Evolutionary conservation across 2,888 invertebrate genomes (phyloP).

Genomic region (Dolichomitus sp.): DNA sequence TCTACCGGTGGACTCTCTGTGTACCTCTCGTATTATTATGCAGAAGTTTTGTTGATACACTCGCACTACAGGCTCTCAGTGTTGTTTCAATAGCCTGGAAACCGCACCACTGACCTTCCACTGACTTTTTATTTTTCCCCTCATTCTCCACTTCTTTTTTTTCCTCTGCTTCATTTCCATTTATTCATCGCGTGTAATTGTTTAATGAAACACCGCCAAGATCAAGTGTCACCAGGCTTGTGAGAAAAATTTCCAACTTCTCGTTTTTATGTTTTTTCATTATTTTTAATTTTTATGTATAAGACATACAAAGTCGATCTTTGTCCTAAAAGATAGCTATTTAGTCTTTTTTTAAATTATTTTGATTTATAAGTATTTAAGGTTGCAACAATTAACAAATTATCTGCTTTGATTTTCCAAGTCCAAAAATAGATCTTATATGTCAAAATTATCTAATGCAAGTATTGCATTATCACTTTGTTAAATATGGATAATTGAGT

Average conservation of each 20-base stretch:
- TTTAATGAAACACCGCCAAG: slow-evolving; percentile 29
- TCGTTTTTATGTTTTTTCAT: not conserved
- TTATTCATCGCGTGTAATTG: slow-evolving; percentile 47
- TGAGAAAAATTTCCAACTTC: slow-evolving; percentile 23
- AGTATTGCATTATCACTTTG: too few relatives aligned
- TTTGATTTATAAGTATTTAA: too few relatives aligned
- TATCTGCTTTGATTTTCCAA: too few relatives aligned
- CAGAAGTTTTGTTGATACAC: slow-evolving; percentile 31
- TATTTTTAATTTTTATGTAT: too few relatives aligned
- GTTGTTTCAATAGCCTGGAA: slow-evolving; percentile 37
- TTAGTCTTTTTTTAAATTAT: too few relatives aligned
- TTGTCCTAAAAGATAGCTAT: too few relatives aligned
- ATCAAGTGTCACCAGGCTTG: slow-evolving; percentile 22
- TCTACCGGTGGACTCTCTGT: slow-evolving; percentile 12
- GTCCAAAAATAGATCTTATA: too few relatives aligned
- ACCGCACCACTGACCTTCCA: slow-evolving; percentile 34
- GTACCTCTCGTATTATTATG: slow-evolving; percentile 29
- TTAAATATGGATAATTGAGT: too few relatives aligned
- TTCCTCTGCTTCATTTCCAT: slow-evolving; percentile 21
- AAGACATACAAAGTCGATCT: too few relatives aligned
- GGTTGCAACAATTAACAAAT: too few relatives aligned
- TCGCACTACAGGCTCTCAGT: slow-evolving; percentile 30
- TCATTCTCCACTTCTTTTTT: not conserved
- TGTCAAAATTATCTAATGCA: too few relatives aligned
- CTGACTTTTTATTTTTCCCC: slow-evolving; percentile 16